Evolutionary conservation across 2,113 vertebrate species (phyloP), one percentile per base, ranked within the genome.

Genomic region (Typhlomys cinereus): DNA sequence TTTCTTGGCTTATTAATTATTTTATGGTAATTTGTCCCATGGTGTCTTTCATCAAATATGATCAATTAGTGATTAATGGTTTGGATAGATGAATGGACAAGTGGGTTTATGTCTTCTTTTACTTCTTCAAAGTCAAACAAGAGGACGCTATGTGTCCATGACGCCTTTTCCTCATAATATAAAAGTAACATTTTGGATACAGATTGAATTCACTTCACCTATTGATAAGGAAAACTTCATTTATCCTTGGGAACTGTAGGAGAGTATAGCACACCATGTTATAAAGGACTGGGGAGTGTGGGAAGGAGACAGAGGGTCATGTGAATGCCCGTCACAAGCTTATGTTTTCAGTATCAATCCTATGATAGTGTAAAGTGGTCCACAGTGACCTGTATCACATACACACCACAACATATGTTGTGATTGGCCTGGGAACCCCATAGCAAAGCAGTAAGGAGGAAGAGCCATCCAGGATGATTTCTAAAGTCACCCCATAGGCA

Each of bases 1-100:
- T 71, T 84, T 70, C n/a, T 67, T 79, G 23, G 44, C 57, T 93
- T 84, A 48, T 71, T 91, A 44, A 71, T 80, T 88, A 50, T 54
- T 13, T 84, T 81, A 4, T 2, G 89, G n/a, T 69, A 52, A 27
- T 5, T 7, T 67, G 61, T 3, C 25, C 80, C 10, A 66, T 34
- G 46, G 15, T 74, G 4, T 94, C 46, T 90, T 83, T 75, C n/a
- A 85, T 64, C 78, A 69, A 71, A 34, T 41, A 2, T n/a, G n/a
- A n/a, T n/a, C n/a, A n/a, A n/a, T 70, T 91, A 75, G 71, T 44
- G 29, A 34, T 31, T 46, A 52, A 86, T 67, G 8, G 67, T 39
- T 54, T 64, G 62, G 57, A 34, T 61, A 44, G 31, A 27, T 15
- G 69, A 31, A 20, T n/a, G 34, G n/a, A 36, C 20, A 17, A 34